Base-by-base conservation (phyloP, 2,888 invertebrate species). In the Philaethria dido region DNA sequence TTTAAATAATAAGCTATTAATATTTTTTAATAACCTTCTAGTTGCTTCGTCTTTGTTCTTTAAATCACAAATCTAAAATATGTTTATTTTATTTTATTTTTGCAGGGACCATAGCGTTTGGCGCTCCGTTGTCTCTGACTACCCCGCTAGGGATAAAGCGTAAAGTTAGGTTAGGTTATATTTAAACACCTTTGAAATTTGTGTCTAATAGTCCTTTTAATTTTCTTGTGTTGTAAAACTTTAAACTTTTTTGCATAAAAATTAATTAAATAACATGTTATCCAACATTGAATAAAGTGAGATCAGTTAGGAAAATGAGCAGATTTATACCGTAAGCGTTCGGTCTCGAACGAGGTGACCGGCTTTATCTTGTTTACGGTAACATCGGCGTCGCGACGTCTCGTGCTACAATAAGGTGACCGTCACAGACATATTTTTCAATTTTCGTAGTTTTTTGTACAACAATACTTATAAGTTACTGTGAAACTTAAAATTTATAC, bases 311-410 rank as follows among this genome's bases (percentile, higher is more conserved):
- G 82, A 81, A 84, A 87, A 85, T 84, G 81, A 79, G 78, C 72
- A 81, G 86, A 87, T 87, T 86, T 86, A 87, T 87, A 63, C 36
- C 80, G 76, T 76, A 79, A 77, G 79, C 78, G 80, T 79, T 80
- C 73, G 61, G 60, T 64, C 47, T 64, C 48, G 69, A 66, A 25
- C 68, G 66, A 69, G 70, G 67, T 72, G 63, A 69, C 68, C 77
- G 79, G 80, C 77, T 82, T 85, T 87, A 86, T 87, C 85, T 86
- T 87, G 85, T 85, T 87, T 87, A 86, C 84, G 80, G 79, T 64
- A 61, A 65, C 68, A 70, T 74, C 73, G 81, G 79, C 80, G 81
- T 70, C 79, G 75, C 74, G 72, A 76, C 78, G 82, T 81, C 85
- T 80, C 74, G 74, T 68, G 72, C 73, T 73, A 72, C 74, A 74